Evolutionary conservation across 2,797 vertebrate genomes (phyloP).

Genomic region (Taenioides sp.): DNA sequence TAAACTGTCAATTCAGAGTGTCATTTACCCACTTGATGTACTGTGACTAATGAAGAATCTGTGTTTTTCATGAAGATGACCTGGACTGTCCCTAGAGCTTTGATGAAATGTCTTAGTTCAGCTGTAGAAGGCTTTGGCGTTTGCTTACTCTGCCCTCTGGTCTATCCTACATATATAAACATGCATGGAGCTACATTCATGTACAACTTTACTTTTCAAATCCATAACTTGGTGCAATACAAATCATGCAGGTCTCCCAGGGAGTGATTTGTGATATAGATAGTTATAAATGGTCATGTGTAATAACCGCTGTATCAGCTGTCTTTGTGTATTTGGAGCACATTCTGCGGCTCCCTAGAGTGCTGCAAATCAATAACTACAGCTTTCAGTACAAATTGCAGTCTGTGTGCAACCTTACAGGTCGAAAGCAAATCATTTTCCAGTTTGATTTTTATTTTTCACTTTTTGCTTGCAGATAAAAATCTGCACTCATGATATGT

Average conservation of each 20-base stretch:
- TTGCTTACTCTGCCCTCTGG: not conserved
- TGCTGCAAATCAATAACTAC: constrained; percentile 2
- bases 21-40: too few relatives aligned
- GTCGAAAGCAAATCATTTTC: not conserved
- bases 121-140: not conserved
- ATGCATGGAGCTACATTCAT: not conserved
- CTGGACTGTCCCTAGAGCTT: not conserved
- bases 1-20: too few relatives aligned
- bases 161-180: not conserved
- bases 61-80: too few relatives aligned
- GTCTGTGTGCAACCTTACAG: too few relatives aligned
- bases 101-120: not conserved
- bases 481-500: too few relatives aligned
- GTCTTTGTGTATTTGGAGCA: constrained; percentile 1
- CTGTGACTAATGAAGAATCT: too few relatives aligned
- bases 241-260: not conserved
- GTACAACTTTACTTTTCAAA: not conserved
- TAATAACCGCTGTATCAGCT: too few relatives aligned
- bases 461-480: too few relatives aligned
- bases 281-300: too few relatives aligned
- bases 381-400: not conserved
- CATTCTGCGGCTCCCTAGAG: not conserved
- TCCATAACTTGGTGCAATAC: not conserved
- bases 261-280: too few relatives aligned
- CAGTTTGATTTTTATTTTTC: too few relatives aligned